Evolutionary conservation across 2,113 vertebrate genomes (phyloP).

Genomic region (Peromyscus leucopus): DNA sequence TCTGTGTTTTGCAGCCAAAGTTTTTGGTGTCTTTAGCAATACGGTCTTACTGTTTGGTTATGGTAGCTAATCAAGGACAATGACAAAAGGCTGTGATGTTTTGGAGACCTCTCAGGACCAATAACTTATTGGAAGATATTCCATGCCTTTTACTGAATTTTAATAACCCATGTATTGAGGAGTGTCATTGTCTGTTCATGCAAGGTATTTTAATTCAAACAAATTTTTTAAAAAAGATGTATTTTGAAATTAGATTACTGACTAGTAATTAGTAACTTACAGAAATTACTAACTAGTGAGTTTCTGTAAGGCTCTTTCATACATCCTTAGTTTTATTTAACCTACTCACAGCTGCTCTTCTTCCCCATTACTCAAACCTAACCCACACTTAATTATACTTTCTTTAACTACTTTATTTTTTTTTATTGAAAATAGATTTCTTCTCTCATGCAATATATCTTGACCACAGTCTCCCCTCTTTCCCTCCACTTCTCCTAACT

Average conservation of each 20-base stretch:
- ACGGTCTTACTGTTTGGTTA: not conserved
- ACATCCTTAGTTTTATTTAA: not conserved
- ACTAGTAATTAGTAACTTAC: not conserved
- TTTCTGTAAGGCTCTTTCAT: not conserved
- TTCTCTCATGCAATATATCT: not conserved
- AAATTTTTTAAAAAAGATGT: not conserved
- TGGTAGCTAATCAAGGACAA: not conserved
- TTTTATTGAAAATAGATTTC: not conserved
- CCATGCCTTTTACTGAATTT: not conserved
- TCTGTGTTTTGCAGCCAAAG: too few species aligned
- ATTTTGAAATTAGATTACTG: not conserved
- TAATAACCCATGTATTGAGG: not conserved
- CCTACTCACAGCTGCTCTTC: not conserved
- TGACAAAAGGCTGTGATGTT: not conserved
- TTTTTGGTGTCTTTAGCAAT: not conserved
- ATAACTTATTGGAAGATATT: not conserved
- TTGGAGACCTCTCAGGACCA: not conserved
- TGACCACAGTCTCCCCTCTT: not conserved
- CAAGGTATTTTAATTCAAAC: not conserved
- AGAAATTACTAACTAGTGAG: not conserved
- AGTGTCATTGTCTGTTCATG: not conserved
- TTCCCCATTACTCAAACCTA: not conserved
- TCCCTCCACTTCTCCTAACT: not conserved
- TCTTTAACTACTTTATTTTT: not conserved
- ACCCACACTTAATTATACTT: not conserved